Conservation (phyloP, 2,888 invertebrate genomes). For the Leptinotarsa peninsularis region DNA sequence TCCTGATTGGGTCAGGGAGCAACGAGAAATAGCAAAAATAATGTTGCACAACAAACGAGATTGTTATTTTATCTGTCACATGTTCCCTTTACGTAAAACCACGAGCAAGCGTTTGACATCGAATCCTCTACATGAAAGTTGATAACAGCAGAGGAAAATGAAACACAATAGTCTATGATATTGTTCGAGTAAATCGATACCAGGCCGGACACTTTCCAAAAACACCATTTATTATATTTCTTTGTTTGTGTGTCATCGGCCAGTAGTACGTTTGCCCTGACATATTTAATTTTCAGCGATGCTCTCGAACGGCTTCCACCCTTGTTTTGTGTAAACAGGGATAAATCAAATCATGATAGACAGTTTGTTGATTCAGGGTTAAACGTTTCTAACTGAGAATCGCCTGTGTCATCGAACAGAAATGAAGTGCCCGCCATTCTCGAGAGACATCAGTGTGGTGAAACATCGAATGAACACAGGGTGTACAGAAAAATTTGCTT, state of each 20-base stretch:
- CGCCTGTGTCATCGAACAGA: slow-evolving; percentile 25
- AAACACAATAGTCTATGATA: slow-evolving; percentile 21
- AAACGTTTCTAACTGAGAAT: slow-evolving; percentile 29
- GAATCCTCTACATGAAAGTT: neutral
- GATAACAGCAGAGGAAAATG: slow-evolving; percentile 8
- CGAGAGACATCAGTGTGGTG: neutral
- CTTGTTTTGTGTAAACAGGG: slow-evolving; percentile 46
- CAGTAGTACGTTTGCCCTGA: slow-evolving; percentile 43
- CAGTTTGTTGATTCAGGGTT: slow-evolving; percentile 47
- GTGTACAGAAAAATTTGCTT: neutral
- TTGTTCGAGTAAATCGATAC: slow-evolving; percentile 17
- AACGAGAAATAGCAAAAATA: neutral
- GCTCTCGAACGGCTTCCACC: slow-evolving; percentile 37
- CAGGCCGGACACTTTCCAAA: slow-evolving; percentile 10
- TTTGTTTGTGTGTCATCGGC: slow-evolving; percentile 35
- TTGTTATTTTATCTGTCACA: neutral
- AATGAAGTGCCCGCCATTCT: slow-evolving; percentile 27
- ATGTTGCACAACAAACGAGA: neutral
- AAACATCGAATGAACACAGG: neutral
- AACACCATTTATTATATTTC: slow-evolving; percentile 26
- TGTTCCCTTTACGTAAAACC: neutral
- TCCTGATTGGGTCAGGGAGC: neutral
- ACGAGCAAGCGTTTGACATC: slow-evolving; percentile 6
- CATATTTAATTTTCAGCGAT: slow-evolving; percentile 46
- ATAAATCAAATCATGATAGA: slow-evolving; percentile 49